Evolutionary conservation across 1,140 invertebrate species (phyloP).

Genomic region (Lucilia sericata): DNA sequence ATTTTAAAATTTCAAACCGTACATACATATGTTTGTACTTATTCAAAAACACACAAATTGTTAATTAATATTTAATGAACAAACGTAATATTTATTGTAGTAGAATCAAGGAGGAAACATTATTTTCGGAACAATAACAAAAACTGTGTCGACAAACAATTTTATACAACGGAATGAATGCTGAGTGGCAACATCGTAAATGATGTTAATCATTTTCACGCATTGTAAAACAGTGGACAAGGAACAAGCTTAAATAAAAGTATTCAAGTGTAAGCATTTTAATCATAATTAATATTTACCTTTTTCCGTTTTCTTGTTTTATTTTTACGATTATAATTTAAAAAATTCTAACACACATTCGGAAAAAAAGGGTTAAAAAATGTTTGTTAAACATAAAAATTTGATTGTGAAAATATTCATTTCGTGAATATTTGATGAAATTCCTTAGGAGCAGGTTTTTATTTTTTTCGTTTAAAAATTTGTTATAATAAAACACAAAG

Average conservation of each 20-base stretch:
- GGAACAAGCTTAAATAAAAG: conserved; percentile 9
- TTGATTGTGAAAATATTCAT: background rate
- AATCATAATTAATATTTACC: conserved; percentile 40
- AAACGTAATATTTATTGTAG: background rate
- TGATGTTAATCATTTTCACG: conserved; percentile 1
- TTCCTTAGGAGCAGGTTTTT: conserved; percentile 16
- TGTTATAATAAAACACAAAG: background rate
- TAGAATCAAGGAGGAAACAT: background rate
- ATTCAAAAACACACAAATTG: background rate
- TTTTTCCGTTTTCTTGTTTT: background rate
- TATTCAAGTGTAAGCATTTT: conserved; percentile 29
- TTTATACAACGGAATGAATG: background rate
- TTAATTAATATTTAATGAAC: background rate
- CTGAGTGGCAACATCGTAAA: background rate
- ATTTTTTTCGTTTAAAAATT: background rate
- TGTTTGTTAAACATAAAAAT: conserved; percentile 5
- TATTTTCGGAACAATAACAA: background rate
- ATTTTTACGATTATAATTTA: background rate
- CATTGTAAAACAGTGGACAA: conserved; percentile 22
- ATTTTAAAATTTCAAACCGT: too few species aligned
- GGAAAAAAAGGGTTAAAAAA: background rate
- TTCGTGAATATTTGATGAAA: conserved; percentile 2
- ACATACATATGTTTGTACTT: too few species aligned
- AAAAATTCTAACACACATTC: background rate
- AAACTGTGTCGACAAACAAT: background rate